Conservation (phyloP, 1,140 invertebrate genomes). For the Akabosia matsudoensis region DNA sequence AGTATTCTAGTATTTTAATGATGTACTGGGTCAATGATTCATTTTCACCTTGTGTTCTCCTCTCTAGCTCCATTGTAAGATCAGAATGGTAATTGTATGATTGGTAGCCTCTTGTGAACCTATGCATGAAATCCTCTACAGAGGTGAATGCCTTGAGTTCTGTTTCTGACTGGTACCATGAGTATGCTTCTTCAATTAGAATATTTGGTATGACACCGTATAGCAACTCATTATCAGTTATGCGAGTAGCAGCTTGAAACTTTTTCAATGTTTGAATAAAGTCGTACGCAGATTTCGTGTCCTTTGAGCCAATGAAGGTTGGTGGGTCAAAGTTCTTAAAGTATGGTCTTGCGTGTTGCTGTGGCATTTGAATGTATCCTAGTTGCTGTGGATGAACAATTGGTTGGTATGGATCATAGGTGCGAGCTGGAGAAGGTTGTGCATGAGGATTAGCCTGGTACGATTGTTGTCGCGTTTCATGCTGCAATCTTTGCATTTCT, state of each 20-base stretch:
- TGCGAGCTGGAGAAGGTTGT: too few species aligned
- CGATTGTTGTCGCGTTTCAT: too few species aligned
- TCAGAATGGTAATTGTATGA: background rate
- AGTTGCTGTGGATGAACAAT: too few species aligned
- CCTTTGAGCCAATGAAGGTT: slow-evolving; percentile 6
- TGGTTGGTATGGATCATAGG: too few species aligned
- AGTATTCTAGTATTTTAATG: slow-evolving; percentile 4
- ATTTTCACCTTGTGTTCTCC: background rate
- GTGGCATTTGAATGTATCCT: too few species aligned
- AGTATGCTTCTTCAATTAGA: slow-evolving; percentile 22
- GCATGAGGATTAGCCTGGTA: too few species aligned
- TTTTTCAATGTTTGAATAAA: slow-evolving; percentile 35
- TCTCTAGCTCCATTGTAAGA: slow-evolving; percentile 20
- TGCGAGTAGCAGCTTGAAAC: slow-evolving; percentile 6
- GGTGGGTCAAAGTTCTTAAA: slow-evolving; percentile 10
- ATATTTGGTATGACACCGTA: slow-evolving; percentile 18
- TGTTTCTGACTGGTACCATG: slow-evolving; percentile 12
- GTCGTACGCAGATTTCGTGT: slow-evolving; percentile 28
- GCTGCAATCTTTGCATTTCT: too few species aligned
- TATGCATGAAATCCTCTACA: background rate
- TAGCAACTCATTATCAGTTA: slow-evolving; percentile 18
- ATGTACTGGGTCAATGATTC: slow-evolving; percentile 22
- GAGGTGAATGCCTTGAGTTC: background rate
- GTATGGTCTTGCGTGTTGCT: too few species aligned
- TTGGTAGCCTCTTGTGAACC: slow-evolving; percentile 26